These are phyloP conservation scores for Hyppa rectilinea DNA, from an alignment of 2,888 invertebrate species.

Conservation along the genomic window DNA sequence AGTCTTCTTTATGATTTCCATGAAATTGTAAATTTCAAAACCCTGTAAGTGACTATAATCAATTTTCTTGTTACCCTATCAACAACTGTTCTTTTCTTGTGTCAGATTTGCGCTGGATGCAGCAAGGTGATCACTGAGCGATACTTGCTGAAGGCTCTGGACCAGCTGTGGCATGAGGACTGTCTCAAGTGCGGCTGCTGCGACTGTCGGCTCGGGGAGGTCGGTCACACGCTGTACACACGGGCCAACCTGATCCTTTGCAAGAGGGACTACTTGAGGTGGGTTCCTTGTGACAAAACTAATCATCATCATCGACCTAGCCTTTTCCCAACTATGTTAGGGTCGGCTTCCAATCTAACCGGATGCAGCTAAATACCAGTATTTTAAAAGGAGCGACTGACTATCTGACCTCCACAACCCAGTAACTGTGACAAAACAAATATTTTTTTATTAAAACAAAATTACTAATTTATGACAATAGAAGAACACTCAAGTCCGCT, in stretches of 20 bases:
- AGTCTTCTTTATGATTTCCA: slow-evolving; percentile 15
- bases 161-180: slow-evolving; percentile 99
- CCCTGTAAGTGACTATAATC: not conserved
- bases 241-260: slow-evolving; percentile 98
- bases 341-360: no score
- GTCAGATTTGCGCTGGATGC: slow-evolving; percentile 97
- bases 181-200: slow-evolving; percentile 99
- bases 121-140: slow-evolving; percentile 98
- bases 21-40: slow-evolving; percentile 18
- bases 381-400: no score
- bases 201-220: slow-evolving; percentile 98
- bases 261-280: slow-evolving; percentile 98
- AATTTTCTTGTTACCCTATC: not conserved
- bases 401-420: no score
- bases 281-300: slow-evolving; percentile 48
- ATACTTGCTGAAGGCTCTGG: slow-evolving; percentile 97
- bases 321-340: no score
- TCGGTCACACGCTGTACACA: slow-evolving; percentile 98
- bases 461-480: not conserved
- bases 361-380: no score
- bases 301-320: no score
- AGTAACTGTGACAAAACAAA: not conserved
- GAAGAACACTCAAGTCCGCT: not conserved
- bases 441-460: not conserved
- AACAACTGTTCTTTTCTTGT: slow-evolving; percentile 21